phyloP scores from a whole-genome alignment of 2,113 vertebrate genomes.

The Hemichromis elongatus region DNA sequence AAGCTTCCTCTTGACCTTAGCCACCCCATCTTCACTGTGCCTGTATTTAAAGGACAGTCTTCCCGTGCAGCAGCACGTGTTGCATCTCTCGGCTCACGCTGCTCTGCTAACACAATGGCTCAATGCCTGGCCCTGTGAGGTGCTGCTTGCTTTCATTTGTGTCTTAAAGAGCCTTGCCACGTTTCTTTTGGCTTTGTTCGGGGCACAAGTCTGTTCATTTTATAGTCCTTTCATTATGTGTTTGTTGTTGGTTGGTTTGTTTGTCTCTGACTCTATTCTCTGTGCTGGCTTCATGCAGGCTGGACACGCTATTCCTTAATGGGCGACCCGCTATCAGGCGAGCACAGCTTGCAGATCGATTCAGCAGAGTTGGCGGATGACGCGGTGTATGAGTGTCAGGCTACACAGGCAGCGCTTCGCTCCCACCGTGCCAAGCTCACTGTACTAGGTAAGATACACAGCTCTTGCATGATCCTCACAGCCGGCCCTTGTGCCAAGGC shows the following conservation, averaged over 20 bases:
- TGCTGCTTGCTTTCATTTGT: constrained; percentile 46
- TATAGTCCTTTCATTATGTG: constrained; percentile 40
- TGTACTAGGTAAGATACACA: constrained; percentile 79
- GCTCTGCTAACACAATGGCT: constrained; percentile 14
- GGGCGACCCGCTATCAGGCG: constrained; percentile 79
- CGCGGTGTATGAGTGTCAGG: constrained; percentile 87
- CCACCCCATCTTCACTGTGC: constrained; percentile 55
- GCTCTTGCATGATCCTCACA: constrained; percentile 57
- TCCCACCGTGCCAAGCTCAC: constrained; percentile 84
- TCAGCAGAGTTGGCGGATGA: constrained; percentile 83
- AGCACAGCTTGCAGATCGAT: constrained; percentile 86
- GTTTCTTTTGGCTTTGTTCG: constrained; percentile 44
- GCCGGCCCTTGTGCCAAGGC: constrained; percentile 34
- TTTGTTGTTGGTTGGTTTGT: constrained; percentile 49
- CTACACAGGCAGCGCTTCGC: constrained; percentile 84
- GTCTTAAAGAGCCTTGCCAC: constrained; percentile 43
- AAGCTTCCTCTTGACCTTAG: constrained; percentile 58
- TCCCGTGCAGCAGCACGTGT: constrained; percentile 46
- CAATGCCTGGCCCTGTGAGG: constrained; percentile 32
- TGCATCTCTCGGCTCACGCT: constrained; percentile 31
- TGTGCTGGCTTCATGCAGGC: constrained; percentile 69
- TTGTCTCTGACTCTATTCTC: constrained; percentile 45
- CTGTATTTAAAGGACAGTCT: constrained; percentile 61
- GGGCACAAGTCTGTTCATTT: constrained; percentile 45
- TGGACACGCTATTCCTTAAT: constrained; percentile 87